phyloP scores from a whole-genome alignment of 2,888 invertebrate species.

The Adelphocoris suturalis region DNA sequence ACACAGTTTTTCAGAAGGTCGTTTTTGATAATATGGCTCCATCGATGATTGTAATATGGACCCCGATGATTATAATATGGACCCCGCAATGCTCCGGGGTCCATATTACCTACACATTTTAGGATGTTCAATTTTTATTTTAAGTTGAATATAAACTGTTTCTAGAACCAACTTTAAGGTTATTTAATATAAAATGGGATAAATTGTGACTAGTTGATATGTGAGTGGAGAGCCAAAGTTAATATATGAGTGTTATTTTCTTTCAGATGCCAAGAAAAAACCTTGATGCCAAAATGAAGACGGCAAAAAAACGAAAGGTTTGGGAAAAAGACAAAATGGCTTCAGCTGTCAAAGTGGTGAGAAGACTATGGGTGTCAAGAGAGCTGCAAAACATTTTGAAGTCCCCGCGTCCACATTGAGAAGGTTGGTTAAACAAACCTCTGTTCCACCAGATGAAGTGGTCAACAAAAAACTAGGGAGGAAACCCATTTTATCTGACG shows the following conservation, averaged over 20 bases:
- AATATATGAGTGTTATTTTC: not conserved
- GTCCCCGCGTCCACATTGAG: not conserved
- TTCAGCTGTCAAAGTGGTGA: conserved; percentile 15
- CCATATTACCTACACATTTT: not conserved
- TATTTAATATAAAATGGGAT: not conserved
- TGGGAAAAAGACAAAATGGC: conserved; percentile 24
- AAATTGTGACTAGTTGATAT: not conserved
- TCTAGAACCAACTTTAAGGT: not conserved
- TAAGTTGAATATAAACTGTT: not conserved
- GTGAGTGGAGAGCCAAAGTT: not conserved
- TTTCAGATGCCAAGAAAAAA: not conserved
- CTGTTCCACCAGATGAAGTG: conserved; percentile 13
- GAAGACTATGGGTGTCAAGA: conserved; percentile 8
- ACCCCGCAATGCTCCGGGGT: not conserved
- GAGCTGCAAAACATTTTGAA: not conserved
- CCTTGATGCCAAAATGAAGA: not conserved
- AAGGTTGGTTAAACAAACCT: no score
- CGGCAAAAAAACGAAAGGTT: conserved; percentile 18
- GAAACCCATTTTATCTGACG: no score
- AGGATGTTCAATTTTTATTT: not conserved
- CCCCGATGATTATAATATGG: not conserved
- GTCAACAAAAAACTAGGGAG: no score
- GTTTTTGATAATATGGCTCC: not conserved
- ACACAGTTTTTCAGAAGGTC: not conserved
- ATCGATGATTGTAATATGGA: not conserved